Evolutionary conservation across 2,797 vertebrate genomes (phyloP), one percentile per base, ranked within the genome.

Genomic region (Gambusia yucatana): DNA sequence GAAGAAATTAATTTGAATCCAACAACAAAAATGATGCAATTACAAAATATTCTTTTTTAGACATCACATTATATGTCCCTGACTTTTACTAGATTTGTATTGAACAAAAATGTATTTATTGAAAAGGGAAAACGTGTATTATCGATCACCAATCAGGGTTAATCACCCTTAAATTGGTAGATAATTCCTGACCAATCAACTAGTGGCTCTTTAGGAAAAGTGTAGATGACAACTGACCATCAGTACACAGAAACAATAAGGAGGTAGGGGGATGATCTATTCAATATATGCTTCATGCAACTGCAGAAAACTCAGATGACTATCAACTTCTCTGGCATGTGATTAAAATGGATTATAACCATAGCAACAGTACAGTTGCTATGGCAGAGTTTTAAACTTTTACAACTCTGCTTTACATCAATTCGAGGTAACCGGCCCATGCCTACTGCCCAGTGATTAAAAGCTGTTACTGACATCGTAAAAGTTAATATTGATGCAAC

Each of bases 381-480:
- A n/a, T n/a, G n/a, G n/a, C n/a, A n/a, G n/a, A n/a, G n/a, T n/a
- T 44, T n/a, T 14, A n/a, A 69, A 69, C 41, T 2, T 41, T 69
- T 36, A 20, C 4, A 69, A 69, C 9, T 11, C 25, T n/a, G 25
- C 41, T 44, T n/a, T 30, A 69, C 4, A n/a, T 43, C 5, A 22
- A 14, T 69, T 43, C 1, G 22, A 1, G 3, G 39, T 14, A 43
- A 69, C 65, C 25, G 1, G 22, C 65, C 63, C 63, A 25, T 41
- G 63, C 22, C 63, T 25, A 67, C 36, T 41, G 36, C 33, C 72
- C 65, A 3, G 33, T 48, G n/a, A 69, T 63, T 28, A 82, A 70
- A 77, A 78, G 28, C 70, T 57, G 82, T 86, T 88, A 77, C 86
- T 72, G 72, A 85, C 73, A 77, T 77, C 2, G 36, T 17, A 72